Percentiles rank a stretch among this genome's conserved stretches.
phyloP scores from a whole-genome alignment of 2,888 invertebrate genomes.

The Biston stratarius region DNA sequence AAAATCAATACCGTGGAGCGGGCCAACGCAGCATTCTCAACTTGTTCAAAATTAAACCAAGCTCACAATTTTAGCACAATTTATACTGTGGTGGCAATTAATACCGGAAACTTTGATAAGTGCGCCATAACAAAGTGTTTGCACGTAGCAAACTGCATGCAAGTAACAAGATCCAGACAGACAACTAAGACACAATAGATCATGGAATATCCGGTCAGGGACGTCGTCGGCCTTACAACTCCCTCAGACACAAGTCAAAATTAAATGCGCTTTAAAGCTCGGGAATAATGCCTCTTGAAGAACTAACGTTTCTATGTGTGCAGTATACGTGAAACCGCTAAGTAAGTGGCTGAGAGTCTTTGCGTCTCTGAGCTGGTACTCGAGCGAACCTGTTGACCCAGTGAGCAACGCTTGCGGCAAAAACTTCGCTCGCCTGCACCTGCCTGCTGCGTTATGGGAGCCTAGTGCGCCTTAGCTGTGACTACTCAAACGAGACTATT shows the following conservation, averaged over 20 bases:
- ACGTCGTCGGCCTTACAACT: constrained; percentile 73
- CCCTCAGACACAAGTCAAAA: constrained; percentile 55
- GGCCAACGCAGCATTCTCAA: constrained; percentile 70
- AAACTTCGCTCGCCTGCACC: constrained; percentile 70
- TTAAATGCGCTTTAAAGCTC: constrained; percentile 37
- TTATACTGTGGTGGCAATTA: constrained; percentile 49
- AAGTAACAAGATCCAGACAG: constrained; percentile 60
- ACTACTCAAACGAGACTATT: constrained; percentile 62
- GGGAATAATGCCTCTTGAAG: constrained; percentile 43
- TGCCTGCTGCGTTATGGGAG: constrained; percentile 63
- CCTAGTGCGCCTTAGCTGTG: constrained; percentile 56
- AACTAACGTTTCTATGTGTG: constrained; percentile 49
- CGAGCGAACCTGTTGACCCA: constrained; percentile 80
- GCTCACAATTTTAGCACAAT: constrained; percentile 64
- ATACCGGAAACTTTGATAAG: constrained; percentile 39
- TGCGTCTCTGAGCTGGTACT: constrained; percentile 70
- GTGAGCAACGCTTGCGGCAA: constrained; percentile 72
- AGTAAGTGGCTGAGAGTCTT: constrained; percentile 77
- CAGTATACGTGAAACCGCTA: constrained; percentile 62
- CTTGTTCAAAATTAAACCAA: constrained; percentile 76
- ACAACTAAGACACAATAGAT: constrained; percentile 73
- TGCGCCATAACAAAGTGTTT: constrained; percentile 31
- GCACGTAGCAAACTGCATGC: constrained; percentile 44
- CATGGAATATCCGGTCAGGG: constrained; percentile 71
- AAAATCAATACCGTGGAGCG: constrained; percentile 80